Evolutionary conservation across 2,113 vertebrate genomes (phyloP), one percentile per base, ranked within the genome.

Genomic region (Oreotrochilus melanogaster): DNA sequence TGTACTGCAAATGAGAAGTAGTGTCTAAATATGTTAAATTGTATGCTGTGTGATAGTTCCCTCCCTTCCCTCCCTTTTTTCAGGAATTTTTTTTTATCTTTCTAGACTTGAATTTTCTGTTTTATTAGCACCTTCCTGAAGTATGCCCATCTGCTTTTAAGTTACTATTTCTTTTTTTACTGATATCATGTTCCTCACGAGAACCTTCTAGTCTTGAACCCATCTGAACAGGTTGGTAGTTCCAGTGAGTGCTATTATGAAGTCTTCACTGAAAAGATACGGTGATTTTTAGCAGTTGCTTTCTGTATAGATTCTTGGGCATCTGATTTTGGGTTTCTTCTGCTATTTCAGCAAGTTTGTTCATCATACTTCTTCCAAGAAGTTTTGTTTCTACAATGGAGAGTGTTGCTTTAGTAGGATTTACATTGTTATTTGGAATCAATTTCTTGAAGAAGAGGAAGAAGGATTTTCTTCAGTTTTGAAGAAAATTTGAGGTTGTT

Each of bases 181-280:
- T 45, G 9, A 21, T 81, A n/a, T 5, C 1, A 0, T 66, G 5
- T 25, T 65, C 47, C 66, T 88, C 5, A 0, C 51, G 67, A 45
- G 43, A 83, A 31, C 48, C 22, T 92, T 86, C 24, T 14, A 37
- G 33, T 43, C 75, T 28, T 64, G 65, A 88, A n/a, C 21, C 35
- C 62, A 18, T 0, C 2, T 19, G 35, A 86, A 56, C 45, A 80
- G 58, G 54, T 31, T 67, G 25, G 6, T 56, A 18, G 60, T 42
- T 86, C 58, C 18, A 45, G 45, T 45, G 30, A 69, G 39, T 0
- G 0, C n/a, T 78, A 14, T 35, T 2, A 5, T 33, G 37, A 86
- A 69, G 24, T 47, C 19, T 62, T 54, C 61, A 92, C 22, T 2
- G 3, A 58, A 85, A 81, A 78, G 37, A 47, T 7, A 3, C 6